A percentile compares a stretch with the other conserved stretches of the same genome.
Evolutionary conservation across 2,797 vertebrate species (phyloP).

Genomic region (Acanthopagrus latus): DNA sequence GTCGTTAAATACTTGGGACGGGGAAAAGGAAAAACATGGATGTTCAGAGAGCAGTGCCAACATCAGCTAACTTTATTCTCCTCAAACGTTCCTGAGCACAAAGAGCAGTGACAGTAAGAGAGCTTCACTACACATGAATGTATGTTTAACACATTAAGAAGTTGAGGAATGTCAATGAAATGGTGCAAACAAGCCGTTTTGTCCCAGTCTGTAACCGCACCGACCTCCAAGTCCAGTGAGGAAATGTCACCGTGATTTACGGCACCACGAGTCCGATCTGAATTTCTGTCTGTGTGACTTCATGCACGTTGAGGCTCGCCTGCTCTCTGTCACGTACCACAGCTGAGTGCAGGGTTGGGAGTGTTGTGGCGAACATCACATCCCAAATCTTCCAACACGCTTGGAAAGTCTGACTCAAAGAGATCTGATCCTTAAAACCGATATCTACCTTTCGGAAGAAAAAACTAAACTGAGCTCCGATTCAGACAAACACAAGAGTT

Average conservation of each 20-base stretch:
- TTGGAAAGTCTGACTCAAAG: constrained; percentile 5
- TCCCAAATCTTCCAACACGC: neutral
- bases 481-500: too few relatives aligned
- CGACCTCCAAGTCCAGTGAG: neutral
- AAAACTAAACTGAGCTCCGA: neutral
- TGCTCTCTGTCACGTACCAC: constrained; percentile 62
- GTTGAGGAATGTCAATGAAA: too few relatives aligned
- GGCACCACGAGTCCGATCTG: constrained; percentile 11
- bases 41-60: neutral
- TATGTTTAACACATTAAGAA: neutral
- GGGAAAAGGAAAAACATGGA: constrained; percentile 21
- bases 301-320: constrained; percentile 30
- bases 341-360: constrained; percentile 25
- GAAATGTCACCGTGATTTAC: neutral
- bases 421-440: neutral
- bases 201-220: neutral
- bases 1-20: constrained; percentile 27
- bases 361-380: constrained; percentile 12
- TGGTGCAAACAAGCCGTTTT: neutral
- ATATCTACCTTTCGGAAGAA: neutral
- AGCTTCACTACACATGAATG: neutral
- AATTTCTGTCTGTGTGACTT: constrained; percentile 48
- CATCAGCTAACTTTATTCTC: constrained; percentile 7
- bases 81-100: neutral
- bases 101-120: neutral